A percentile compares a stretch with the other conserved stretches of the same genome.
Evolutionary conservation across 2,888 invertebrate genomes (phyloP).

Genomic region (Hypselothyrea guttata): DNA sequence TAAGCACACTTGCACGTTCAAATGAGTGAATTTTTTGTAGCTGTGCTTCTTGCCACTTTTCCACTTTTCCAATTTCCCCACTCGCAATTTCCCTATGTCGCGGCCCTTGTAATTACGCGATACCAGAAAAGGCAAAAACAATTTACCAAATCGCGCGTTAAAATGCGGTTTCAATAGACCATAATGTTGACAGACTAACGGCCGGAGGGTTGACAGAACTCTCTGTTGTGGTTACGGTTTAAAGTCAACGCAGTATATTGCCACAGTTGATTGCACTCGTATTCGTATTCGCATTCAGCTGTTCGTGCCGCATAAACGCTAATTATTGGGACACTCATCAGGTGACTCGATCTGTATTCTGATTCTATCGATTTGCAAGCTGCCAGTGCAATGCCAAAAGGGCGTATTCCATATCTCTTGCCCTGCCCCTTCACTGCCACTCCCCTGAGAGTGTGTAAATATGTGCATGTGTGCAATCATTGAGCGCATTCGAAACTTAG

Average conservation of each 20-base stretch:
- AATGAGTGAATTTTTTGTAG: background rate
- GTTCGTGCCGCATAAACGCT: conserved; percentile 8
- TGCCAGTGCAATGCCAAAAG: conserved; percentile 26
- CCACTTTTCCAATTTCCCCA: too few species aligned
- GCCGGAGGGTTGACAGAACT: background rate
- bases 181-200: conserved; percentile 13
- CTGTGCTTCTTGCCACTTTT: too few species aligned
- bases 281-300: too few species aligned
- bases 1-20: conserved; percentile 26
- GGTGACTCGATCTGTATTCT: conserved; percentile 19
- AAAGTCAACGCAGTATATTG: conserved; percentile 13
- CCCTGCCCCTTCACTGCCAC: background rate
- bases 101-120: conserved; percentile 32
- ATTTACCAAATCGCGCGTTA: conserved; percentile 46
- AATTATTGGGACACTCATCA: conserved; percentile 39
- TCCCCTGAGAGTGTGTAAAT: background rate
- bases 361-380: conserved; percentile 38
- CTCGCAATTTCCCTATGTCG: conserved; percentile 1
- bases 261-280: conserved; percentile 25
- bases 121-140: conserved; percentile 31
- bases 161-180: conserved; percentile 15
- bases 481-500: conserved; percentile 37
- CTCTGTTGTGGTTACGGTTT: conserved; percentile 29
- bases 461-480: conserved; percentile 24
- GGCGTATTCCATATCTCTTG: conserved; percentile 7